phyloP scores from a whole-genome alignment of 2,113 vertebrate genomes.

The Leucopternis melanops region DNA sequence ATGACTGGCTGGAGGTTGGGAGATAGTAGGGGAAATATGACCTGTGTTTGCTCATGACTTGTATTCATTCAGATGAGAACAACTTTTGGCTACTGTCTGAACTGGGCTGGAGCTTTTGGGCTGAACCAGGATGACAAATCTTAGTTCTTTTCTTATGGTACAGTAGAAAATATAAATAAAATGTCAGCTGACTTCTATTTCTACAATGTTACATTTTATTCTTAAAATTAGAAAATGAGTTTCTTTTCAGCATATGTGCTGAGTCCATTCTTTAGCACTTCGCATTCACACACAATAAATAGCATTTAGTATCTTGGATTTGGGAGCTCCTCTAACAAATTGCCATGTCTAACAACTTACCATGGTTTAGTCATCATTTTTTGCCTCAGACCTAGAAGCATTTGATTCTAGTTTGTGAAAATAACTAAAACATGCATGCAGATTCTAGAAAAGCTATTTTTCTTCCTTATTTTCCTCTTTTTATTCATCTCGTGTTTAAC shows the following conservation, averaged over 20 bases:
- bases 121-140: not conserved
- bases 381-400: not conserved
- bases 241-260: not conserved
- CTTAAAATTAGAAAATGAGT: not conserved
- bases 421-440: not conserved
- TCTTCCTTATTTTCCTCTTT: not conserved
- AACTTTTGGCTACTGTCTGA: not conserved
- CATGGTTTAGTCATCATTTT: not conserved
- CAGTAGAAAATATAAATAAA: not conserved
- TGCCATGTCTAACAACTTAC: not conserved
- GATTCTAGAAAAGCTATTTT: not conserved
- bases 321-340: not conserved
- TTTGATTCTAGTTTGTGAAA: not conserved
- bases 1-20: not conserved
- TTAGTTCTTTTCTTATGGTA: not conserved
- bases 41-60: accelerated
- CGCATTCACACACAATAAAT: not conserved
- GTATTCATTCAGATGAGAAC: not conserved
- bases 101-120: not conserved
- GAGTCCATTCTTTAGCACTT: not conserved
- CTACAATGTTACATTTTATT: not conserved
- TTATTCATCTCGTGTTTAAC: not conserved
- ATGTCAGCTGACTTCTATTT: not conserved
- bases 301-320: not conserved
- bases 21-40: not conserved